These are phyloP conservation scores for Otus sunia DNA, from an alignment of 2,113 vertebrate genomes.

Conservation along the genomic window DNA sequence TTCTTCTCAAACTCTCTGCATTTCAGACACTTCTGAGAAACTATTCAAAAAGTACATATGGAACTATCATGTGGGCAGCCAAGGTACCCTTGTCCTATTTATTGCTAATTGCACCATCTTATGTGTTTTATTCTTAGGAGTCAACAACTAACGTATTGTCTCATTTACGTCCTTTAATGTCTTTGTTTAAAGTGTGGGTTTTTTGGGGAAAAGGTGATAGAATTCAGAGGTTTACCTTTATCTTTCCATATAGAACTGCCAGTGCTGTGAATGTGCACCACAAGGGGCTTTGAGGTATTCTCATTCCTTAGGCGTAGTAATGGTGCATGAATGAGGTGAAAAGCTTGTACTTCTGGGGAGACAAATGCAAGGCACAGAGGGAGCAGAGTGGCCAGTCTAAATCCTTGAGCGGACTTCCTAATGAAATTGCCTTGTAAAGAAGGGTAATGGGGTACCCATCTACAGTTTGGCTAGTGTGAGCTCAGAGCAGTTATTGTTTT, in stretches of 20 bases:
- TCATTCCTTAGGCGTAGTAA: background rate
- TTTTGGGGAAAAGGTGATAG: background rate
- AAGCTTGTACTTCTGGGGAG: background rate
- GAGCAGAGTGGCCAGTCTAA: background rate
- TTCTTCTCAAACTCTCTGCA: background rate
- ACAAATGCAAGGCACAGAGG: background rate
- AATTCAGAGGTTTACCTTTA: background rate
- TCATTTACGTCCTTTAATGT: background rate
- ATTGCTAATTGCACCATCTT: background rate
- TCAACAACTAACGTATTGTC: rapidly evolving
- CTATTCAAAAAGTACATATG: background rate
- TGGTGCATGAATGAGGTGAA: background rate
- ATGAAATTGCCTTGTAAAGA: background rate
- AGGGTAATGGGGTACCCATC: rapidly evolving
- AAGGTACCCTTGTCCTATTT: background rate
- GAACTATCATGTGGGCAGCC: background rate
- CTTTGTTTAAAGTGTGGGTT: background rate
- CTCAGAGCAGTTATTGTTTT: background rate
- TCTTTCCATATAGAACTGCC: background rate
- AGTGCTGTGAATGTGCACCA: background rate
- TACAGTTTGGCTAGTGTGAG: background rate
- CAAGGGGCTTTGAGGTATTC: background rate
- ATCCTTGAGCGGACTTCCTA: background rate
- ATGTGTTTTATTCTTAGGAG: background rate
- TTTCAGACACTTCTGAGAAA: background rate